phyloP scores from a whole-genome alignment of 2,113 vertebrate species.

The Toxotes chatareus region DNA sequence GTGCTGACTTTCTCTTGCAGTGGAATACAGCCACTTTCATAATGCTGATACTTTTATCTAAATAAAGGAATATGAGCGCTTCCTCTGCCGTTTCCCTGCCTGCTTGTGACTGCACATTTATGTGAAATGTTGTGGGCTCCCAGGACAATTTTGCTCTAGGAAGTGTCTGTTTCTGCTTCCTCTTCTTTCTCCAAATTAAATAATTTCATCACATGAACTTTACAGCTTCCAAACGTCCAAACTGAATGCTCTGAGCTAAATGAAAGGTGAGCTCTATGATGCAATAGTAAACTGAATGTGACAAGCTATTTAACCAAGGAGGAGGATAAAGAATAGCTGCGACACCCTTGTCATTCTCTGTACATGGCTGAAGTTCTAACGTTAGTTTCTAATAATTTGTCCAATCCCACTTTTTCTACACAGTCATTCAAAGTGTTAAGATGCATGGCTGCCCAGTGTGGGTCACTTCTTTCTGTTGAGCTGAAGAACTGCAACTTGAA shows the following conservation, averaged over 20 bases:
- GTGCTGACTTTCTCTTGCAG: not conserved
- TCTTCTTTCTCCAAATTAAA: not conserved
- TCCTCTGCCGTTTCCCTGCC: not conserved
- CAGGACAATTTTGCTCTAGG: not conserved
- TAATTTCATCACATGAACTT: not conserved
- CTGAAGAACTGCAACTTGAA: not conserved
- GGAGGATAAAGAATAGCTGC: not conserved
- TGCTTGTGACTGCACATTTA: not conserved
- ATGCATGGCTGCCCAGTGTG: not conserved
- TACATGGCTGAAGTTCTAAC: not conserved
- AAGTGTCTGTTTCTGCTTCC: not conserved
- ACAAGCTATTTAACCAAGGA: not conserved
- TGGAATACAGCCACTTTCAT: not conserved
- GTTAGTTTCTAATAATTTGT: too few relatives aligned
- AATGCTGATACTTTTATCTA: not conserved
- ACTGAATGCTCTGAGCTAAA: not conserved
- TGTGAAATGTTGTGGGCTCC: not conserved
- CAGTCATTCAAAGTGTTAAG: not conserved
- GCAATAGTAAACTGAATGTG: not conserved
- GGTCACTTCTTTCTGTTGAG: not conserved
- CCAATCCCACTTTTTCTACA: too few relatives aligned
- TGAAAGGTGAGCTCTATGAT: not conserved
- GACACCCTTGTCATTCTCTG: too few relatives aligned
- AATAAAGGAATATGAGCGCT: not conserved
- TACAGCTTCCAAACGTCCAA: not conserved